Evolutionary conservation across 2,113 vertebrate genomes (phyloP), one percentile per base, ranked within the genome.

Genomic region (Tenrec ecaudatus): DNA sequence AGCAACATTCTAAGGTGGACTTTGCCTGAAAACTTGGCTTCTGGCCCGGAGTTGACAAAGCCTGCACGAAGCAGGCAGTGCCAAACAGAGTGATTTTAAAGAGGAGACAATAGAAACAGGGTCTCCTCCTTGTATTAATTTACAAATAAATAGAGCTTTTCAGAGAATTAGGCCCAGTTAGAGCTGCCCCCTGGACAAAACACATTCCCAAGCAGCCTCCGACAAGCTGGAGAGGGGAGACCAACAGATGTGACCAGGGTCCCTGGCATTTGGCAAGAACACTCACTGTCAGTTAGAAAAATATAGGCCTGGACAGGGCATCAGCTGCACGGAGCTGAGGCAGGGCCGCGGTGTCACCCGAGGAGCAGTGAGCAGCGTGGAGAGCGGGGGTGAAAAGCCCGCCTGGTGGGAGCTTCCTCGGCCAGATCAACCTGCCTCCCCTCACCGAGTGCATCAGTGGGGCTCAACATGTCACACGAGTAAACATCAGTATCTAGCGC

Each of bases 161-260:
- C 96, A 95, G 98, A 97, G 97, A 96, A 98, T 97, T 96, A 98
- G 98, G 97, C 97, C 96, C 97, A 95, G 97, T 98, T 95, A 98
- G 97, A 97, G 97, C 97, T 98, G 98, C 98, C 98, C 98, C 98
- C 98, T 98, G 98, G 98, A 98, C 92, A 98, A 95, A 97, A 97
- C 94, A 95, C 96, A 97, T 95, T 98, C 97, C 97, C 85, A 71
- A 97, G 98, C 97, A 98, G 98, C 97, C 98, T 90, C 92, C 92
- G 97, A 98, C 97, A 95, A 96, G 98, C 98, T 97, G 86, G 84
- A 92, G 97, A 98, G 98, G 73, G 96, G 96, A 98, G 98, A 98
- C 97, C 97, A 98, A 97, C 98, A 99, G 98, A 98, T 99, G 98
- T 98, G 98, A 98, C 98, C 98, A 97, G 97, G 98, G 98, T 98